phyloP scores from a whole-genome alignment of 2,113 vertebrate genomes.

The Bos indicus region DNA sequence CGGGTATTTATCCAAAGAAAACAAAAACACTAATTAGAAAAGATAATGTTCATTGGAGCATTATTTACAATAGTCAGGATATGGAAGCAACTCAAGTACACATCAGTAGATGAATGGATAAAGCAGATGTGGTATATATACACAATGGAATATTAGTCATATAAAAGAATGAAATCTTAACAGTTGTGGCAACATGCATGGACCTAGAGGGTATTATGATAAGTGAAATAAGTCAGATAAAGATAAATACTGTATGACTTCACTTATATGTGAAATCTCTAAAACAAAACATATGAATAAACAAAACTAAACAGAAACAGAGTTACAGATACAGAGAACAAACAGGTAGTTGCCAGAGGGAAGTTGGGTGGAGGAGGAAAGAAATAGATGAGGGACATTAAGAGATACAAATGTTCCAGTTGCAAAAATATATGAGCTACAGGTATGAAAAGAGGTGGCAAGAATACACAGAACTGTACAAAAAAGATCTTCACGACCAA shows the following conservation, averaged over 20 bases:
- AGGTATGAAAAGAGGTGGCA: background rate
- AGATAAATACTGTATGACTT: background rate
- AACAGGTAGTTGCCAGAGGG: background rate
- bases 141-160: background rate
- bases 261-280: background rate
- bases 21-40: background rate
- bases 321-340: background rate
- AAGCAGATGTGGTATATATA: background rate
- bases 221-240: background rate
- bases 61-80: background rate
- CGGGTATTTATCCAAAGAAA: background rate
- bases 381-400: background rate
- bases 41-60: background rate
- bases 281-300: background rate
- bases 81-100: background rate
- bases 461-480: background rate
- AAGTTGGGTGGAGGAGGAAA: background rate
- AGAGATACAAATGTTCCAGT: background rate
- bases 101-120: background rate
- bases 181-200: background rate
- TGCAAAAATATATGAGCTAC: background rate
- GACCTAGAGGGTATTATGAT: background rate
- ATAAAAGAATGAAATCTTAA: background rate
- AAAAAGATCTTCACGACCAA: background rate
- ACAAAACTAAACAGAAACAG: background rate